Conservation (phyloP, 2,113 vertebrate species). For the Drymodes brunneopygia region DNA sequence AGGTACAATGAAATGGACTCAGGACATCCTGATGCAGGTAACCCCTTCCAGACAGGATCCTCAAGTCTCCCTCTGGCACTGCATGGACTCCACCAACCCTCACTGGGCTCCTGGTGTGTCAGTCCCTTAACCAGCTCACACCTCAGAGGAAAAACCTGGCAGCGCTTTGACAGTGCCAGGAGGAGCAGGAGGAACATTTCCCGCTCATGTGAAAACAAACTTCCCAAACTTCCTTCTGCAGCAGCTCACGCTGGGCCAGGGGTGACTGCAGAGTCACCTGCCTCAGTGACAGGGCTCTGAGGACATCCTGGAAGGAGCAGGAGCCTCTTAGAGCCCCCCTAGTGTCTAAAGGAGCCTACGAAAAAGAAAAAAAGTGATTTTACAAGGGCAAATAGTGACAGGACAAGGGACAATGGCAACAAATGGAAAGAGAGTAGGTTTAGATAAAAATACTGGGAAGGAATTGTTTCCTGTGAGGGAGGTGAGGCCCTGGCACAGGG, state of each 20-base stretch:
- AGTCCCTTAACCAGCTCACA: neutral
- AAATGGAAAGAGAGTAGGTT: neutral
- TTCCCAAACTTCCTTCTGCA: neutral
- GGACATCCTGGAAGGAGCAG: neutral
- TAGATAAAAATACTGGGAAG: no score
- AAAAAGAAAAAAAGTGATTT: neutral
- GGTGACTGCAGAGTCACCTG: neutral
- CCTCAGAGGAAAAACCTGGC: neutral
- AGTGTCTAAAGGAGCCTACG: neutral
- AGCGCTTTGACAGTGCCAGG: neutral
- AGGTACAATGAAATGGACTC: neutral
- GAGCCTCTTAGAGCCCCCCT: neutral
- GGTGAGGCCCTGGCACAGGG: neutral
- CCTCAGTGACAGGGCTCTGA: neutral
- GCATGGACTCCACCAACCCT: neutral
- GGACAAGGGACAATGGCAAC: neutral
- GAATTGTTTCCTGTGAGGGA: neutral
- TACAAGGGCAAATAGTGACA: neutral
- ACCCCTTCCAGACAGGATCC: neutral
- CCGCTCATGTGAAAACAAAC: neutral
- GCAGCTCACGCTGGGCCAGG: rapidly evolving
- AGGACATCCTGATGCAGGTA: rapidly evolving
- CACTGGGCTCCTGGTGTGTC: neutral
- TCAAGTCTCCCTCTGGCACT: neutral
- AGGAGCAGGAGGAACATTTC: neutral